phyloP scores from a whole-genome alignment of 1,140 invertebrate species.

The Drosophila bocki region DNA sequence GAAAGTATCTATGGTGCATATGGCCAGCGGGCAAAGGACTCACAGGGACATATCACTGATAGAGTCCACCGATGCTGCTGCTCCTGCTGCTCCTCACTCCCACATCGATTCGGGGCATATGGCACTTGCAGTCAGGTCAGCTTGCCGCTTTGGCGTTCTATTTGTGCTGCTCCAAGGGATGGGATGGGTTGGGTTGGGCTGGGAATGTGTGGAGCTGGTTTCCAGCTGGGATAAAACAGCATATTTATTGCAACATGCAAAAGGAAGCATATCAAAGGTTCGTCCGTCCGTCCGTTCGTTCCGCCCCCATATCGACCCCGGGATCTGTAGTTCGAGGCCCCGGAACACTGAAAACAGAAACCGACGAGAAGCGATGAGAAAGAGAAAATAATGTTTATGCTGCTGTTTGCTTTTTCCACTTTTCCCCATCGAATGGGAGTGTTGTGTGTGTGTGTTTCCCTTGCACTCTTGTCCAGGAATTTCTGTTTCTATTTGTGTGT shows the following conservation, averaged over 20 bases:
- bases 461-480: constrained; percentile 28
- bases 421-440: constrained; percentile 58
- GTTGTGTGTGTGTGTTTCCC: constrained; percentile 32
- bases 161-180: constrained; percentile 30
- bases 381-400: constrained; percentile 81
- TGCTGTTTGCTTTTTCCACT: constrained; percentile 80
- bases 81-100: not conserved
- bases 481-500: constrained; percentile 53
- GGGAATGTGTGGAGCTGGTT: constrained; percentile 9
- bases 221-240: constrained; percentile 72
- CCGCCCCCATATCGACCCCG: constrained; percentile 42
- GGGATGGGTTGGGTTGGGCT: not conserved
- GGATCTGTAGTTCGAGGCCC: constrained; percentile 6
- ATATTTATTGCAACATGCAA: constrained; percentile 83
- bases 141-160: constrained; percentile 31
- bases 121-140: constrained; percentile 39
- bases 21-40: constrained; percentile 9
- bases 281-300: not conserved
- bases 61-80: not conserved
- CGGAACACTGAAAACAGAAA: constrained; percentile 47
- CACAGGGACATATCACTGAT: constrained; percentile 34
- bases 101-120: constrained; percentile 11
- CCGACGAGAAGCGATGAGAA: constrained; percentile 52
- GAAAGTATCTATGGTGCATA: not conserved
- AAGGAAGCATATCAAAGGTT: constrained; percentile 77